A percentile compares a stretch with the other conserved stretches of the same genome.
These are phyloP conservation scores for Ceratoteleas bidentatus DNA, from an alignment of 1,140 invertebrate genomes.

Conservation along the genomic window DNA sequence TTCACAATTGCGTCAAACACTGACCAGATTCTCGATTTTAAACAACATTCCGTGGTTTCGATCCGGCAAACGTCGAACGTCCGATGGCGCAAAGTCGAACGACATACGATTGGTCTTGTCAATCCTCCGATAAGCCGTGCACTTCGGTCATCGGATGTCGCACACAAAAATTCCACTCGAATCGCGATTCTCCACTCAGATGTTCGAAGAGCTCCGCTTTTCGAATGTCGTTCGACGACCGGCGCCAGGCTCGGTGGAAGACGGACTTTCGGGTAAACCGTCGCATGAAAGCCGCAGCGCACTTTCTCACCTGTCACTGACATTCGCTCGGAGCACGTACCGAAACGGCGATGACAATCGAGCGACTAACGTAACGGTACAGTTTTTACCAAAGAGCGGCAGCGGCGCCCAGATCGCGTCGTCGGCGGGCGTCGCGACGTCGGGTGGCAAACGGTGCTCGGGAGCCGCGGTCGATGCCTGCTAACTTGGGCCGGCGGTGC, in stretches of 20 bases:
- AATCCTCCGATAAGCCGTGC: slow-evolving; percentile 4
- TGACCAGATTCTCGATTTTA: slow-evolving; percentile 11
- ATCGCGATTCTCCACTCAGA: too few species aligned
- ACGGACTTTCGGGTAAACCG: slow-evolving; percentile 11
- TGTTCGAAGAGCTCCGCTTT: background rate
- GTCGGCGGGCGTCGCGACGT: slow-evolving; percentile 62
- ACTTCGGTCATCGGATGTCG: slow-evolving; percentile 11
- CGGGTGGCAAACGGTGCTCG: slow-evolving; percentile 54
- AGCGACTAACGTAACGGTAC: slow-evolving; percentile 34
- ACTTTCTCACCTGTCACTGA: slow-evolving; percentile 72
- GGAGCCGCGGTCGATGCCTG: slow-evolving; percentile 72
- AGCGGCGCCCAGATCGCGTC: slow-evolving; percentile 20
- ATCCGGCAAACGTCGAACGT: background rate
- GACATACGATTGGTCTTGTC: slow-evolving; percentile 1
- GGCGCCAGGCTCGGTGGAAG: too few species aligned
- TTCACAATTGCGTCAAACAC: slow-evolving; percentile 15
- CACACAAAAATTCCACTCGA: background rate
- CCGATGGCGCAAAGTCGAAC: background rate
- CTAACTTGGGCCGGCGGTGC: slow-evolving; percentile 36
- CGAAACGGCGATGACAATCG: slow-evolving; percentile 41
- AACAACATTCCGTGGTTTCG: slow-evolving; percentile 8
- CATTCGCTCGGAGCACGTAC: slow-evolving; percentile 53
- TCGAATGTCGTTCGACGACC: too few species aligned
- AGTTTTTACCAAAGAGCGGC: slow-evolving; percentile 16
- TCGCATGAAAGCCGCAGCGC: slow-evolving; percentile 22